Percentiles rank a stretch among this genome's conserved stretches.
Evolutionary conservation across 1,140 invertebrate species (phyloP).

Genomic region (Bombus ignitus): DNA sequence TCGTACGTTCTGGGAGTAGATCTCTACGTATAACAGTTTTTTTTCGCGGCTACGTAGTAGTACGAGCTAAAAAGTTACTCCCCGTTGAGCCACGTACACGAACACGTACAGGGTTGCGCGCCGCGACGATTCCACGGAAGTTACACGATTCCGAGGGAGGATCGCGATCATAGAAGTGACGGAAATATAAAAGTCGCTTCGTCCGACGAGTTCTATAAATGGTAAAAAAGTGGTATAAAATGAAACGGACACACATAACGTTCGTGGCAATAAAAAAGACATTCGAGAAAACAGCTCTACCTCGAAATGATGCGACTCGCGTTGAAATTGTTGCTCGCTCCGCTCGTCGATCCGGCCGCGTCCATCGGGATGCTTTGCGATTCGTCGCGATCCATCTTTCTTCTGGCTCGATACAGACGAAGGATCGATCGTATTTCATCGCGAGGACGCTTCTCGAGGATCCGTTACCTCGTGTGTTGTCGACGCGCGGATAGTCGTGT

Average conservation of each 20-base stretch:
- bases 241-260: constrained; percentile 51
- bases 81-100: constrained; percentile 63
- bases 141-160: constrained; percentile 50
- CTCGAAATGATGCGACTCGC: constrained; percentile 53
- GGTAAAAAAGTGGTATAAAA: constrained; percentile 66
- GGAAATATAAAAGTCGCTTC: constrained; percentile 60
- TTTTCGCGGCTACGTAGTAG: constrained; percentile 51
- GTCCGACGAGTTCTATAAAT: constrained; percentile 53
- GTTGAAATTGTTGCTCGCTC: constrained; percentile 45
- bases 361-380: not conserved
- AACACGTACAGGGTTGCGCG: constrained; percentile 56
- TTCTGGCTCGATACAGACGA: too few species aligned
- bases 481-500: constrained; percentile 36
- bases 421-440: not conserved
- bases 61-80: constrained; percentile 56
- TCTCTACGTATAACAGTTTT: constrained; percentile 49
- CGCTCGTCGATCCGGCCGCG: constrained; percentile 5
- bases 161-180: constrained; percentile 45
- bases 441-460: constrained; percentile 7
- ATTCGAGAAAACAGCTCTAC: constrained; percentile 42
- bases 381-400: not conserved
- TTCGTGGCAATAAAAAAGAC: constrained; percentile 64
- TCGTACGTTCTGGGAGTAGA: constrained; percentile 37
- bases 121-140: constrained; percentile 54
- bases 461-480: not conserved